Evolutionary conservation across 2,113 vertebrate genomes (phyloP), one percentile per base, ranked within the genome.

Genomic region (Camelus dromedarius): DNA sequence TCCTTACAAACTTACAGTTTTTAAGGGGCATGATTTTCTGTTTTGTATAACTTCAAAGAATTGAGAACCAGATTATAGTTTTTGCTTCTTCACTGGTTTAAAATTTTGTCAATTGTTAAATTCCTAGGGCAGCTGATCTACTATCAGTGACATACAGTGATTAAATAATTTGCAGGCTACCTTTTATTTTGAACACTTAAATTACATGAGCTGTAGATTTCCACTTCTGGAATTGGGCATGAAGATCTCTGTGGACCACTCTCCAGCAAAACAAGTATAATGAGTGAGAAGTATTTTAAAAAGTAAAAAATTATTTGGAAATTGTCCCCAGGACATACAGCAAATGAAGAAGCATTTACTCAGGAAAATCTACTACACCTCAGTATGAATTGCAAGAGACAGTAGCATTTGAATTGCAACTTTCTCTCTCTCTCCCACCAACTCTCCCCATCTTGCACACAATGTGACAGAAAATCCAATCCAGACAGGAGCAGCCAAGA

Each of bases 71-170:
- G 38, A 67, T 92, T 89, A 60, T 8, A 72, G 32, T 58, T 50
- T 19, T 72, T 67, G 1, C 4, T 56, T 13, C 76, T 89, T 35
- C 18, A 82, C 20, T 77, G 58, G 2, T 58, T 82, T 91, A 35
- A 76, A 62, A 69, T 72, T 91, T 93, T 83, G 77, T 77, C 5
- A 89, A 75, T 70, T 26, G 46, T 35, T 85, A 92, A 89, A n/a
- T 66, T 82, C 4, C 5, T 8, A 42, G 22, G 35, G 38, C 11
- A 18, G 90, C 14, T 38, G 14, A 35, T 35, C 35, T 52, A 10
- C 66, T 60, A 28, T 28, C 70, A 62, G 18, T 70, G 56, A 38
- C 13, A 67, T 35, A 12, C 0, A 0, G 62, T 42, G 66, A 12
- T 60, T 67, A 62, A 60, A 32, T 69, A 80, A 56, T 69, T 89